Evolutionary conservation across 2,888 invertebrate species (phyloP).

Genomic region (Periphyllus acericola): DNA sequence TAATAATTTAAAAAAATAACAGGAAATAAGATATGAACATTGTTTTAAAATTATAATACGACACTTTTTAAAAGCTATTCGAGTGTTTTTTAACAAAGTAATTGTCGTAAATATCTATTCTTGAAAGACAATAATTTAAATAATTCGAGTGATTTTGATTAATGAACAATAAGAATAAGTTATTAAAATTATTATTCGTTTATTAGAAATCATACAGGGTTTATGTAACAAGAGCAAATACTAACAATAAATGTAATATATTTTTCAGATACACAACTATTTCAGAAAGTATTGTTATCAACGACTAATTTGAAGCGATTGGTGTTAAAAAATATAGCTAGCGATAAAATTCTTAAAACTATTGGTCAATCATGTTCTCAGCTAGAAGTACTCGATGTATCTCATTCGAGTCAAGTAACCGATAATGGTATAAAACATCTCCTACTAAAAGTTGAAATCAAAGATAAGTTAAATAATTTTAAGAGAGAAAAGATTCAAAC

Average conservation of each 20-base stretch:
- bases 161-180: too few relatives aligned
- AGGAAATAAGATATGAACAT: too few relatives aligned
- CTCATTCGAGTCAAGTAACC: slow-evolving; percentile 68
- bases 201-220: too few relatives aligned
- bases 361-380: slow-evolving; percentile 68
- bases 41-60: too few relatives aligned
- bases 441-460: slow-evolving; percentile 67
- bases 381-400: slow-evolving; percentile 67
- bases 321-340: slow-evolving; percentile 68
- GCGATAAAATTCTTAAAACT: slow-evolving; percentile 67
- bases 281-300: slow-evolving; percentile 67
- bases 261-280: slow-evolving; percentile 67
- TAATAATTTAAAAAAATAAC: too few relatives aligned
- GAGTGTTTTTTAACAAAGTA: too few relatives aligned
- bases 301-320: slow-evolving; percentile 67
- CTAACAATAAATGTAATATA: background rate
- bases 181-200: too few relatives aligned
- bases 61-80: too few relatives aligned
- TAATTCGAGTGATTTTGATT: too few relatives aligned
- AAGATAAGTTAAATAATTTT: slow-evolving; percentile 65
- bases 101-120: too few relatives aligned
- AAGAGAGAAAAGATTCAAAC: background rate
- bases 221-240: background rate
- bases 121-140: too few relatives aligned
- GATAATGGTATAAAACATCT: slow-evolving; percentile 68